Evolutionary conservation across 53 echinoderm and acorn worm species (phyloP), one percentile per base, ranked within the genome.

Genomic region (Pentamera pediparva): DNA sequence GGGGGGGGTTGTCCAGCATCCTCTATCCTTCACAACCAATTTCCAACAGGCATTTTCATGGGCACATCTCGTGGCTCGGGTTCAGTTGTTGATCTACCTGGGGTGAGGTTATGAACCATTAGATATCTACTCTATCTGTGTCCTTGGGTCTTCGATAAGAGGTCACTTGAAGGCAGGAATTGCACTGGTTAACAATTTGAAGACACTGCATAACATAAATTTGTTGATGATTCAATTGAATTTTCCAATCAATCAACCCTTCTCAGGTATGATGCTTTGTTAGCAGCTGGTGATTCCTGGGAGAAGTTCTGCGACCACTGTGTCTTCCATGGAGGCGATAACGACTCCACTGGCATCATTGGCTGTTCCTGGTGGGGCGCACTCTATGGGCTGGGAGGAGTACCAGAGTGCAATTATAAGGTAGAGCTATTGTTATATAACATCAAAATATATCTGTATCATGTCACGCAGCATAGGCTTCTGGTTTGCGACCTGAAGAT

Each of bases 321-420:
- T 7, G 74, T 89, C 77, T 76, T 94, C 18, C 94, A 94, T 48
- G 84, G 94, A 24, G 94, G 94, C 32, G 94, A 94, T 59, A 87
- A 84, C 43, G 94, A 94, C 58, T 94, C 89, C 2, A 94, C 94
- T 1, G 93, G 87, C 28, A 87, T 84, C 45, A 94, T 94, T 49
- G 89, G 81, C 3, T 84, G 79, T 10, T 84, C 85, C 61, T 94
- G 95, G 95, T 94, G 85, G 86, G 95, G 95, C 8, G 81, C 77
- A 17, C 30, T 94, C 24, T 83, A 90, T 77, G 95, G 95, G 20
- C 61, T 90, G 74, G 73, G 87, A 9, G 80, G 74, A 8, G 90
- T 94, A 50, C 87, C 87, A 33, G n/a, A 82, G 28, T 77, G 74
- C 28, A 89, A 92, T 71, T 85, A 85, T n/a, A 57, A 85, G 89